Conservation (phyloP, 1,140 invertebrate genomes). For the Lerema accius region DNA sequence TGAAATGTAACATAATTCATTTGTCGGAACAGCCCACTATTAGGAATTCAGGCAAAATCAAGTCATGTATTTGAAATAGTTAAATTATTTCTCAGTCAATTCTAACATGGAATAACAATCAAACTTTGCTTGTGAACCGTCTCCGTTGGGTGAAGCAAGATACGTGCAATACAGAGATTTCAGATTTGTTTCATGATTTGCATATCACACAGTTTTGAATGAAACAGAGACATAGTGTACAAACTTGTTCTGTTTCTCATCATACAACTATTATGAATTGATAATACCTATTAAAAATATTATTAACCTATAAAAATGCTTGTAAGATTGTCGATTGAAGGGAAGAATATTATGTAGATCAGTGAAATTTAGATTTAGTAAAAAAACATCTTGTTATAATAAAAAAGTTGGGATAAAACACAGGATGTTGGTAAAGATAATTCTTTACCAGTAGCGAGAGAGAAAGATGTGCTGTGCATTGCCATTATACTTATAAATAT, state of each 20-base stretch:
- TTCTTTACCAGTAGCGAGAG: no score
- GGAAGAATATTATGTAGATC: no score
- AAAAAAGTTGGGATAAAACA: no score
- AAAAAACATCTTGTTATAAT: no score
- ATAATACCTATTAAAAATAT: no score
- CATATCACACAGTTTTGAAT: slow-evolving; percentile 14
- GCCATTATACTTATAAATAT: slow-evolving; percentile 1
- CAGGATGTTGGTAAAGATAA: no score
- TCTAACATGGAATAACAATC: slow-evolving; percentile 6
- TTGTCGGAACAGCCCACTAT: no score
- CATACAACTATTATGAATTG: slow-evolving; percentile 5
- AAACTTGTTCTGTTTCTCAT: slow-evolving; percentile 10
- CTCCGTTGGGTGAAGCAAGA: not conserved
- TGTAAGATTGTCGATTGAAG: no score
- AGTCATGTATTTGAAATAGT: not conserved
- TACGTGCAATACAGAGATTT: slow-evolving; percentile 2
- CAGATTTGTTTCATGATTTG: slow-evolving; percentile 20
- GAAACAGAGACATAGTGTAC: slow-evolving; percentile 6
- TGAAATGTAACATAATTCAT: no score
- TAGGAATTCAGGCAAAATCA: not conserved
- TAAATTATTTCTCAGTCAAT: not conserved
- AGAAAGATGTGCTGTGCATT: not conserved
- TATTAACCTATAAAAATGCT: no score
- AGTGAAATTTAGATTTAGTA: no score
- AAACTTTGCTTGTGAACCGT: slow-evolving; percentile 1